Conservation (phyloP, 1,140 invertebrate species). For the Mactra quadrangularis region DNA sequence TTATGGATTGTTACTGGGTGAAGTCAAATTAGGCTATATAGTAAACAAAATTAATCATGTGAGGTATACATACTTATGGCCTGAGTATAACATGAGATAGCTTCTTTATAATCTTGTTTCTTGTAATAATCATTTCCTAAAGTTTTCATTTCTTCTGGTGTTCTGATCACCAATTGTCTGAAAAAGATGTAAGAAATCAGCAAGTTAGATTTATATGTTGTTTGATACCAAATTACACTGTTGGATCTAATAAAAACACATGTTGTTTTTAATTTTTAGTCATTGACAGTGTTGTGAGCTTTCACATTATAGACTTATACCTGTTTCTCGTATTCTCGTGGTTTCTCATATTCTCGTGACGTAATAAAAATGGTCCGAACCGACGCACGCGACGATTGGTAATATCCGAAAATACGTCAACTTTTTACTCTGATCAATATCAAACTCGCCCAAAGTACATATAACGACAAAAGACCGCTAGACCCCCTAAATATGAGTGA, state of each 20-base stretch:
- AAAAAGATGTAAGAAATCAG: not conserved
- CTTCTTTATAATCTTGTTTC: conserved; percentile 93
- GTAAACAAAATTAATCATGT: too few species aligned
- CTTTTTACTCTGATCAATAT: too few species aligned
- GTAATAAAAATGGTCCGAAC: too few species aligned
- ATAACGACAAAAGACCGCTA: too few species aligned
- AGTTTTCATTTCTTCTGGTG: conserved; percentile 91
- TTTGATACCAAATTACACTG: not conserved
- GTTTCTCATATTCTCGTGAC: too few species aligned
- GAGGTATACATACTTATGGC: conserved; percentile 93
- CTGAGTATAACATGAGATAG: conserved; percentile 92
- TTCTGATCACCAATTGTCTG: conserved; percentile 84
- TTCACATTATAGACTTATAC: not conserved
- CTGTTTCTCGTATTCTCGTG: too few species aligned
- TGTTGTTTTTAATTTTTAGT: not conserved
- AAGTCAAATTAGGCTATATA: too few species aligned
- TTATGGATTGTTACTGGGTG: too few species aligned
- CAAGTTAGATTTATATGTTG: not conserved
- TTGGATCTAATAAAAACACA: not conserved
- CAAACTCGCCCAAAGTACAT: not conserved
- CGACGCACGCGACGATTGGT: too few species aligned
- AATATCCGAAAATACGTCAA: too few species aligned
- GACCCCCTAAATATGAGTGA: too few species aligned
- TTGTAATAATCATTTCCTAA: conserved; percentile 94
- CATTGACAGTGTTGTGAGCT: not conserved